These are phyloP conservation scores for Eurystomus glaucurus DNA, from an alignment of 2,797 vertebrate genomes.

Conservation along the genomic window DNA sequence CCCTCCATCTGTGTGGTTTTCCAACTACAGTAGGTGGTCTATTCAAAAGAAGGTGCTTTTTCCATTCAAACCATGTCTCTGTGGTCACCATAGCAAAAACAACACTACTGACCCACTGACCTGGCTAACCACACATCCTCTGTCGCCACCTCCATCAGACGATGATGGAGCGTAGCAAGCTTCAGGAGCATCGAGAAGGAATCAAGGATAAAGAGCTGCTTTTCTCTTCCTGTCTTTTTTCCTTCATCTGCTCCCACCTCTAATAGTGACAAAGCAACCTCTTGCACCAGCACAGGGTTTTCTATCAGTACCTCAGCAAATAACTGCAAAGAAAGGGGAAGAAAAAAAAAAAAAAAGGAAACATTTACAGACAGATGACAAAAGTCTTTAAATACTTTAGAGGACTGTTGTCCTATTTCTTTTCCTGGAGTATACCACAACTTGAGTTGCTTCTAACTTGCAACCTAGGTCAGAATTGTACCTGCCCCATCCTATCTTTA, in stretches of 20 bases:
- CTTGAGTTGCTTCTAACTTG: neutral
- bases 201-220: conserved; percentile 72
- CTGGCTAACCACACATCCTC: conserved; percentile 77
- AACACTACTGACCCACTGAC: conserved; percentile 60
- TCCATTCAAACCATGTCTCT: neutral
- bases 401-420: neutral
- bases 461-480: neutral
- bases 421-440: neutral
- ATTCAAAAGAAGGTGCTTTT: neutral
- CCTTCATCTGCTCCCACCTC: conserved; percentile 55
- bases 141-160: conserved; percentile 77
- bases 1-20: neutral
- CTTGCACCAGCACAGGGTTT: conserved; percentile 79
- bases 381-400: neutral
- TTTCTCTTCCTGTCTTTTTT: conserved; percentile 56
- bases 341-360: neutral
- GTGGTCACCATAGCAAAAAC: neutral
- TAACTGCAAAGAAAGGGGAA: conserved; percentile 71
- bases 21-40: neutral
- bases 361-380: neutral
- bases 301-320: conserved; percentile 83
- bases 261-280: conserved; percentile 72
- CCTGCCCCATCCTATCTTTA: neutral
- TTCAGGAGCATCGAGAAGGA: conserved; percentile 84
- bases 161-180: conserved; percentile 80